Evolutionary conservation across 1,140 invertebrate genomes (phyloP), one percentile per base, ranked within the genome.

Genomic region (Polyergus mexicanus): DNA sequence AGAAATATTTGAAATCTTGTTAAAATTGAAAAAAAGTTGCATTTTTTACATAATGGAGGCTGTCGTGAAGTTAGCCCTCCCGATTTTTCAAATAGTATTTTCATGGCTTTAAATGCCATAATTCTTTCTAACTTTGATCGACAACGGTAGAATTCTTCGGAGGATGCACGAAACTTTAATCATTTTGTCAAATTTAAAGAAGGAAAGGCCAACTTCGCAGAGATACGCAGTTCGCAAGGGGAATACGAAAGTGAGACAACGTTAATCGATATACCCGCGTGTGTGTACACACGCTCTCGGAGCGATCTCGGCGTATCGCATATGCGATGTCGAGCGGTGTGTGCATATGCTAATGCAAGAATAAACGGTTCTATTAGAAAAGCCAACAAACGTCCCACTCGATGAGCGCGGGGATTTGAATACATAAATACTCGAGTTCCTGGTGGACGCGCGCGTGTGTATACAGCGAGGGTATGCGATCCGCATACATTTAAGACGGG

Each of bases 301-400:
- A 80, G 11, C 58, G 51, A 63, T 63, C 77, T 65, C 85, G 51
- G 22, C 71, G 63, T 86, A 72, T 84, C 78, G 88, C 89, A 85
- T 90, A 88, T 83, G 86, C 58, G 83, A 66, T 44, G 68, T 72
- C 85, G 83, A 44, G 84, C 81, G 84, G 75, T 89, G 88, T 91
- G 92, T 92, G 92, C 92, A 93, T 94, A 94, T 94, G 94, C 93
- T 94, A 93, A 94, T 94, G 91, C 87, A 91, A 93, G 94, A 92
- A 94, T 94, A 94, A 94, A 93, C 93, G 93, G 86, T 92, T 92
- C 91, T 93, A 94, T 94, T 94, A 94, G 93, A 93, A 93, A 91
- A 94, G 92, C 92, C 91, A 93, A 93, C 93, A 93, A 94, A 93
- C 92, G 93, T 91, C 90, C 92, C 93, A 89, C 89, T 92, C 93